Evolutionary conservation across 2,888 invertebrate genomes (phyloP), one percentile per base, ranked within the genome.

Genomic region (Archips crataeganus): DNA sequence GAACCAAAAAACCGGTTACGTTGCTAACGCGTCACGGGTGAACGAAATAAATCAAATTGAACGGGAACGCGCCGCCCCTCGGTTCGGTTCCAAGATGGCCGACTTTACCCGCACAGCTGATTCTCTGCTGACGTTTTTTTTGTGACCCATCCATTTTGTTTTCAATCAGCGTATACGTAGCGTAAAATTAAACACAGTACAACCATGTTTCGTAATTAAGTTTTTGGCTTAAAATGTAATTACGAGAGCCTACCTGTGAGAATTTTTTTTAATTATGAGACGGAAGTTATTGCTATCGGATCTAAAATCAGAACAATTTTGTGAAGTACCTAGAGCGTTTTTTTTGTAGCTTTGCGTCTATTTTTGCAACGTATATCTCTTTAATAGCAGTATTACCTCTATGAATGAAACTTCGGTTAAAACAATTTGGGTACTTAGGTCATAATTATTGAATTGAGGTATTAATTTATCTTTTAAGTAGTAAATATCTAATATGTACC

Each of bases 71-170:
- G 78, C 83, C 86, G 87, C 87, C 87, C 89, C 90, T 85, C 87
- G 79, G 79, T 79, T 80, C 82, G 84, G 76, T 83, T 82, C 79
- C 91, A 94, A 93, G 83, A 93, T 93, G 93, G 93, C 93, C 89
- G 92, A 85, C 88, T 74, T 69, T 69, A 64, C 47, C 73, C 79
- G 76, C 83, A 85, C 91, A 90, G 90, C 90, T 90, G 91, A 90
- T 70, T 54, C 39, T 51, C 6, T 10, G 82, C 82, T 84, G 82
- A 85, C 83, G 82, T 82, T 77, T 74, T 77, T 70, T 84, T 88
- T 84, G 84, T 85, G 81, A 81, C 78, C 77, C 88, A 77, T 84
- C 90, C 87, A 87, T 90, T 88, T 88, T 87, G 86, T 86, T 83
- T 65, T 70, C 64, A 70, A 74, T 70, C 70, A 60, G 51, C 65